Percentiles rank a stretch among this genome's conserved stretches.
Conservation (phyloP, 2,113 vertebrate genomes). For the Oncorhynchus nerka region DNA sequence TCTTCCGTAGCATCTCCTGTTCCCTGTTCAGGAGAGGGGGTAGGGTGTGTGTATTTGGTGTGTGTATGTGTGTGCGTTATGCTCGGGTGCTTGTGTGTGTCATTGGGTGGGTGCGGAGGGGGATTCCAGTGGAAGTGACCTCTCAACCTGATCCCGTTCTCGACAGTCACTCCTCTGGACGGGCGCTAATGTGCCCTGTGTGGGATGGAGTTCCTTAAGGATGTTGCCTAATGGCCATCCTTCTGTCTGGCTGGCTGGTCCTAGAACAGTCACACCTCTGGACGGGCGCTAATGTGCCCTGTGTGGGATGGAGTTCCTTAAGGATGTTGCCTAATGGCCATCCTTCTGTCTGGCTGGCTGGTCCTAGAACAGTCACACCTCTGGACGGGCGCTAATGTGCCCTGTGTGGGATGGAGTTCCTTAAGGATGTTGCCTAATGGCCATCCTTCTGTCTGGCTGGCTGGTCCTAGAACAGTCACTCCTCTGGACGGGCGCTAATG, state of each 20-base stretch:
- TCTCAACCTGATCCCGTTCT: neutral
- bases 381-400: neutral
- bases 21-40: neutral
- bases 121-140: neutral
- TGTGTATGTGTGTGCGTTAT: neutral
- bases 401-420: neutral
- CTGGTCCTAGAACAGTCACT: too few species aligned
- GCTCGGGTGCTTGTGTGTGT: neutral
- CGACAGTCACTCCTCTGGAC: neutral
- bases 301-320: neutral
- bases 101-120: neutral
- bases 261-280: neutral
- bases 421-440: neutral
- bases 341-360: neutral
- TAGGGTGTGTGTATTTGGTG: neutral
- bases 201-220: neutral
- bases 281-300: neutral
- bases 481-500: constrained; percentile 2
- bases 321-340: neutral
- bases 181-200: neutral
- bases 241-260: neutral
- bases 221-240: neutral
- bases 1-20: neutral
- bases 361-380: neutral
- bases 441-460: neutral